These are phyloP conservation scores for Eupristina koningsbergeri DNA, from an alignment of 1,140 invertebrate genomes.

Conservation along the genomic window DNA sequence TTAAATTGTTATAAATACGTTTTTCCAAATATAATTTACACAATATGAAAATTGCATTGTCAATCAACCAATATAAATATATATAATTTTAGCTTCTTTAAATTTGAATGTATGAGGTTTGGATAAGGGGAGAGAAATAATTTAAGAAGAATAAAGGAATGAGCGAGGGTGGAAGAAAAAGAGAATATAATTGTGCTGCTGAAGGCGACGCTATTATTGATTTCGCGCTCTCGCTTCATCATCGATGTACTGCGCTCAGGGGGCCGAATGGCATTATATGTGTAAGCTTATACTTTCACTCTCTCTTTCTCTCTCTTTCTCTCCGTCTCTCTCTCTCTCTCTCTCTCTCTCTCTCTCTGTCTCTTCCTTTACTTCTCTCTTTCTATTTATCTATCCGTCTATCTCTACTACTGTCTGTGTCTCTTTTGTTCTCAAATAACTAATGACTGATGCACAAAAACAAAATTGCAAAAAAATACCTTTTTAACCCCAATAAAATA, in stretches of 20 bases:
- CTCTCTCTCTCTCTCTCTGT: too few species aligned
- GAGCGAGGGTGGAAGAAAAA: too few species aligned
- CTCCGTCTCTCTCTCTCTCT: background rate
- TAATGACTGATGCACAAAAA: background rate
- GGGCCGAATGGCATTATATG: background rate
- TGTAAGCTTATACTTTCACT: background rate
- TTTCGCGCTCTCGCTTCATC: background rate
- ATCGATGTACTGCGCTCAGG: background rate
- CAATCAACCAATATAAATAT: too few species aligned
- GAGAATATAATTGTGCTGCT: background rate
- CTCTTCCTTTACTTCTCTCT: too few species aligned
- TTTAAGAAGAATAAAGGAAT: background rate
- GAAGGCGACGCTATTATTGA: conserved; percentile 26
- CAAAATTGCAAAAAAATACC: background rate
- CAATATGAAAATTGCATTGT: too few species aligned
- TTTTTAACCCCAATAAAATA: background rate
- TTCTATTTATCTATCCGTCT: too few species aligned
- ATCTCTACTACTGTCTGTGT: too few species aligned
- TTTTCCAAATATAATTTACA: too few species aligned
- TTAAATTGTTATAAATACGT: too few species aligned
- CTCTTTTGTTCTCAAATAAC: background rate
- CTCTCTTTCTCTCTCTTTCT: background rate
- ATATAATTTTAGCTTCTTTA: background rate
- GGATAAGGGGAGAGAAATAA: background rate
- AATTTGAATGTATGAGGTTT: background rate